Percentiles rank a stretch among this genome's conserved stretches.
phyloP scores from a whole-genome alignment of 2,888 invertebrate genomes.

The Lithosia quadra region DNA sequence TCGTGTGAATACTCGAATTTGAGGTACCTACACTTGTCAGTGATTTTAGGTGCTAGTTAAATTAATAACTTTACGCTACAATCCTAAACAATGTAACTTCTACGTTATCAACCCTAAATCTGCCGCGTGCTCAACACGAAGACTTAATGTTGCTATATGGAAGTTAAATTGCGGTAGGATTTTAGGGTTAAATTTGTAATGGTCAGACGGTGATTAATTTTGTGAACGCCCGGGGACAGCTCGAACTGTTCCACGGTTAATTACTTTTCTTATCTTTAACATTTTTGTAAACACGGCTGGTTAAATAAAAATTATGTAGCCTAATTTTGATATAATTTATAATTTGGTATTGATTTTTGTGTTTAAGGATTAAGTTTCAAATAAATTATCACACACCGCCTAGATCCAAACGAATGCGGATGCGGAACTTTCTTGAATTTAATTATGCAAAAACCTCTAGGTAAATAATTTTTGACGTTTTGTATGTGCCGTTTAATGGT shows the following conservation, averaged over 20 bases:
- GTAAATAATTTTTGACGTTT: too few relatives aligned
- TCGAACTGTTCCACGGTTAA: slow-evolving; percentile 30
- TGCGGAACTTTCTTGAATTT: too few relatives aligned
- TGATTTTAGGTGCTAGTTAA: slow-evolving; percentile 6
- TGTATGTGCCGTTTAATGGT: too few relatives aligned
- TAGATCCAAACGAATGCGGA: too few relatives aligned
- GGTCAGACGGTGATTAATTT: slow-evolving; percentile 47
- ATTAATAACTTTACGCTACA: slow-evolving; percentile 20
- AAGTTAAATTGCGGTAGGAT: slow-evolving; percentile 64
- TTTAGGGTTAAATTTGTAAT: slow-evolving; percentile 47
- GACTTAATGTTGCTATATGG: slow-evolving; percentile 70
- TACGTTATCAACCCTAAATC: slow-evolving; percentile 78
- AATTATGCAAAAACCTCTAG: too few relatives aligned
- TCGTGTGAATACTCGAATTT: neutral
- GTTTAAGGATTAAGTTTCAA: neutral
- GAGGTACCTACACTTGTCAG: neutral
- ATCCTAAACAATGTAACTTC: slow-evolving; percentile 40
- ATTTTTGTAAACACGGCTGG: slow-evolving; percentile 15
- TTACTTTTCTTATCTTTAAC: slow-evolving; percentile 37
- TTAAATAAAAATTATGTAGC: slow-evolving; percentile 2
- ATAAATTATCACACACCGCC: too few relatives aligned
- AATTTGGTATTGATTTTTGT: neutral
- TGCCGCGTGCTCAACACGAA: slow-evolving; percentile 72
- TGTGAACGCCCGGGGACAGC: slow-evolving; percentile 34
- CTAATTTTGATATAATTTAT: neutral